These are phyloP conservation scores for Epizoanthus stellaris DNA, from an alignment of 92 coral and sea anemone species.

Conservation along the genomic window DNA sequence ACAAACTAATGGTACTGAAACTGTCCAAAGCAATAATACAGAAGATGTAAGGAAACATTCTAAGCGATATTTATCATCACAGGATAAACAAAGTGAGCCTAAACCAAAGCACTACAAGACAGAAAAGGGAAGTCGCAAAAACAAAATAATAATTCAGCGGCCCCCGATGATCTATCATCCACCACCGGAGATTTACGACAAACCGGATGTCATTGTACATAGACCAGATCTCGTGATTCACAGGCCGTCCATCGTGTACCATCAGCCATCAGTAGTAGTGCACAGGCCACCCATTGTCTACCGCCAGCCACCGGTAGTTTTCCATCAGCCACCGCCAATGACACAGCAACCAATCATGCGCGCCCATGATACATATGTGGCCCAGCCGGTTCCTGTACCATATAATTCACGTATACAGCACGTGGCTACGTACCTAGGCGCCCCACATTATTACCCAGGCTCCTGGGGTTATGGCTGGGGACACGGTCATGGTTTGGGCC, in stretches of 20 bases:
- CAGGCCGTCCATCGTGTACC: slow-evolving; percentile 83
- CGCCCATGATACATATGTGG: slow-evolving; percentile 76
- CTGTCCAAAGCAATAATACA: neutral
- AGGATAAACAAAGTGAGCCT: neutral
- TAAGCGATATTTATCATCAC: slow-evolving; percentile 9
- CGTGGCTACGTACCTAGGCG: slow-evolving; percentile 70
- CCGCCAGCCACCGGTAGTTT: slow-evolving; percentile 84
- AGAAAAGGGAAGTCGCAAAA: slow-evolving; percentile 56
- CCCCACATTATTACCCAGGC: slow-evolving; percentile 74
- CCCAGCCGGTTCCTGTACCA: slow-evolving; percentile 71
- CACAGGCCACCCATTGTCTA: slow-evolving; percentile 89
- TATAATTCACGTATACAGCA: slow-evolving; percentile 59
- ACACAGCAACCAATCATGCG: slow-evolving; percentile 76
- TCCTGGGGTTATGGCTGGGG: slow-evolving; percentile 70
- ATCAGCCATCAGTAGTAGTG: slow-evolving; percentile 85
- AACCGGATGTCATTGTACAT: slow-evolving; percentile 81
- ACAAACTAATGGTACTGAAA: neutral
- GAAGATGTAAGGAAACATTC: slow-evolving; percentile 3
- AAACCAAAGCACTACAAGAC: slow-evolving; percentile 17
- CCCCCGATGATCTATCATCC: slow-evolving; percentile 89
- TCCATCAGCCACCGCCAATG: slow-evolving; percentile 93
- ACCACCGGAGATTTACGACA: slow-evolving; percentile 89
- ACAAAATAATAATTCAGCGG: slow-evolving; percentile 76
- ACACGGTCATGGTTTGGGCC: slow-evolving; percentile 17
- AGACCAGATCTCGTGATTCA: slow-evolving; percentile 89